Evolutionary conservation across 2,888 invertebrate species (phyloP), one percentile per base, ranked within the genome.

Genomic region (Drosophila siamana): DNA sequence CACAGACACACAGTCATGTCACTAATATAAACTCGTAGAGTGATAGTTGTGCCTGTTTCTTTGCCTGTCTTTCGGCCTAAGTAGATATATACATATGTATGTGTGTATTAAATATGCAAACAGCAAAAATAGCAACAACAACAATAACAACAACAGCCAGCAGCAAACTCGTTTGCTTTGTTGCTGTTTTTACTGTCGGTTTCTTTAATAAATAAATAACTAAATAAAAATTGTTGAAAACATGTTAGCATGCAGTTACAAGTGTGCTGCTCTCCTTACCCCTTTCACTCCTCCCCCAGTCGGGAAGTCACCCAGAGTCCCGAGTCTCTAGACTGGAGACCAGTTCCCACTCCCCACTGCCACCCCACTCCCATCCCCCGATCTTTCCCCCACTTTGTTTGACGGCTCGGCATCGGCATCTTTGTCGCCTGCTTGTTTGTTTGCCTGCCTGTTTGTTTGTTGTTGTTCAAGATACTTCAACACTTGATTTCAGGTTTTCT

Each of bases 221-320:
- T 85, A 85, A 65, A 74, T 59, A 68, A 41, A 51, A 30, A 54
- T 9, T 60, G 30, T 41, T 51, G 43, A 78, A 85, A 80, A 78
- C 80, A 86, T 83, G 86, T 86, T 85, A 85, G 86, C 86, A 74
- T 80, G 86, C 71, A 75, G 69, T 75, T 83, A 82, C 82, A 83
- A 80, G 82, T 83, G 86, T 83, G 63, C 57, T 62, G 19, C 56
- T 46, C 69, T 50, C 44, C 6, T n/a, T 4, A 0, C n/a, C 11
- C 47, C 46, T 4, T 1, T 5, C 2, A 7, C 8, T 5, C 0
- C 41, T 15, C 16, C 41, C 46, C 40, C n/a, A n/a, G n/a, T n/a
- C n/a, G n/a, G n/a, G n/a, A n/a, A n/a, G n/a, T 16, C 19, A 15
- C 16, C n/a, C n/a, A 48, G 19, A 40, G 44, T 16, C 48, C 19